A percentile compares a stretch with the other conserved stretches of the same genome.
phyloP scores from a whole-genome alignment of 2,888 invertebrate genomes.

The Harpalus rubripes region DNA sequence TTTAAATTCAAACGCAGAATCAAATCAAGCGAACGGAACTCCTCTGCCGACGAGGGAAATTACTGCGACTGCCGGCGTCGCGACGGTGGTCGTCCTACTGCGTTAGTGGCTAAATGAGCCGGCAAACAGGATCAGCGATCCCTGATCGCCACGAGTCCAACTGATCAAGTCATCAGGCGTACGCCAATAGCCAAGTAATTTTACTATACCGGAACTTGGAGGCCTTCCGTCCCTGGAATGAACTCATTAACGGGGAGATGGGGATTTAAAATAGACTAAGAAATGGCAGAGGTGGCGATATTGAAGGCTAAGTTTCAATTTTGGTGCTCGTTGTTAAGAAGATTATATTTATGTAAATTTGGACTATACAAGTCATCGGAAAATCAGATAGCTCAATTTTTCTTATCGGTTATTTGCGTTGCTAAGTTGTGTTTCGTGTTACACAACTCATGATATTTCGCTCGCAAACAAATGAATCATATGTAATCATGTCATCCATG shows the following conservation, averaged over 20 bases:
- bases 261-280: conserved; percentile 20
- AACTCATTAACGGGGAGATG: conserved; percentile 31
- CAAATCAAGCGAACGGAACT: conserved; percentile 16
- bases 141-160: conserved; percentile 18
- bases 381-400: no score
- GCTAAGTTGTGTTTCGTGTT: no score
- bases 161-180: conserved; percentile 15
- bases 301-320: not conserved
- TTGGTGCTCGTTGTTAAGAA: no score
- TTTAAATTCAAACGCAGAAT: conserved; percentile 40
- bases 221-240: conserved; percentile 29
- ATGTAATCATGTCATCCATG: no score
- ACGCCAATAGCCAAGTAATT: conserved; percentile 37
- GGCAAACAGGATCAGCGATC: conserved; percentile 53
- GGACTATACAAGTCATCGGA: no score
- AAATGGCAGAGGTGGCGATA: not conserved
- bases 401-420: no score
- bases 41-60: conserved; percentile 21
- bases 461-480: no score
- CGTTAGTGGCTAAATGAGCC: conserved; percentile 54
- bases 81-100: not conserved
- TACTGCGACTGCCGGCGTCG: not conserved
- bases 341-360: no score
- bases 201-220: conserved; percentile 23
- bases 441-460: no score